Conservation (phyloP, 2,797 vertebrate species). For the Manis javanica region DNA sequence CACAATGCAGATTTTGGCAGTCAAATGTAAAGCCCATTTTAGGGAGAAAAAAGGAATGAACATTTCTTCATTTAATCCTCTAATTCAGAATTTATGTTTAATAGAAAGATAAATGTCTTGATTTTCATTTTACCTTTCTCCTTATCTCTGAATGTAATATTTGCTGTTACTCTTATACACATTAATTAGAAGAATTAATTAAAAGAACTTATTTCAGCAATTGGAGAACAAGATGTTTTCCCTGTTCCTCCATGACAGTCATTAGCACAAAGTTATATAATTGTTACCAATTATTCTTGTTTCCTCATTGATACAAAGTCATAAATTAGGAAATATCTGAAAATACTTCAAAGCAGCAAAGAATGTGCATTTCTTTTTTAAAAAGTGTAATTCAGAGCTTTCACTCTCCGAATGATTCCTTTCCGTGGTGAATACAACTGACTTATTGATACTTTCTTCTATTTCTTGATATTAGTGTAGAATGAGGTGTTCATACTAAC, state of each 20-base stretch:
- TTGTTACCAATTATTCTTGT: conserved; percentile 30
- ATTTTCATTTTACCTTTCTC: conserved; percentile 25
- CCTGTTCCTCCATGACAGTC: background rate
- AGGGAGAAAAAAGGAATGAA: background rate
- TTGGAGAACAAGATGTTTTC: conserved; percentile 1
- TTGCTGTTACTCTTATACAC: background rate
- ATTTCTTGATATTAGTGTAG: background rate
- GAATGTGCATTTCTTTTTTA: background rate
- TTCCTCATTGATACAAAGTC: conserved; percentile 38
- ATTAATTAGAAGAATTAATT: conserved; percentile 14
- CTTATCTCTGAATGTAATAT: conserved; percentile 30
- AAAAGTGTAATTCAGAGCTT: background rate
- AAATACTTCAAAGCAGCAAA: conserved; percentile 37
- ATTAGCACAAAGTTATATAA: background rate
- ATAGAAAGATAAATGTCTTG: background rate
- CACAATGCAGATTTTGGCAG: background rate
- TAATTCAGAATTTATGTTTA: conserved; percentile 28
- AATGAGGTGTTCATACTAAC: background rate
- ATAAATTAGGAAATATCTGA: conserved; percentile 27
- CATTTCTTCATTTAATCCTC: background rate
- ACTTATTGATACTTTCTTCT: background rate
- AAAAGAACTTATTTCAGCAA: background rate
- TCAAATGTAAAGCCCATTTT: conserved; percentile 1
- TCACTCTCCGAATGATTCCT: background rate
- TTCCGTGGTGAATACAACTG: background rate